Percentiles rank a stretch among this genome's conserved stretches.
phyloP scores from a whole-genome alignment of 2,888 invertebrate species.

The Ferdinandea cuprea region DNA sequence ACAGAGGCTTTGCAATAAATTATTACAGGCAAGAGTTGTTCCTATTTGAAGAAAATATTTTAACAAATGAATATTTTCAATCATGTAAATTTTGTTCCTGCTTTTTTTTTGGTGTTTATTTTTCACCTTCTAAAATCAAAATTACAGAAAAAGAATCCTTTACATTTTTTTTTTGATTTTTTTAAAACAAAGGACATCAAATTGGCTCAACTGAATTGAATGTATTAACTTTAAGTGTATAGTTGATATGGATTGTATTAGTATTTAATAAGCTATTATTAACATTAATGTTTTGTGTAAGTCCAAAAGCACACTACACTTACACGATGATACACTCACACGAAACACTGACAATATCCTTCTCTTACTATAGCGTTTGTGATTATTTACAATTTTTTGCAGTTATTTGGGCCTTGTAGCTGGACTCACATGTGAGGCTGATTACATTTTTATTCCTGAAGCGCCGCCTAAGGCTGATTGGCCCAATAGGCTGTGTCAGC shows the following conservation, averaged over 20 bases:
- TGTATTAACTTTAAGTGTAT: constrained; percentile 51
- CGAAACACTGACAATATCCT: constrained; percentile 4
- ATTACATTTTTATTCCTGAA: constrained; percentile 95
- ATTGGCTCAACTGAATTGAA: constrained; percentile 54
- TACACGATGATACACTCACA: constrained; percentile 18
- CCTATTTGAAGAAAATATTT: constrained; percentile 55
- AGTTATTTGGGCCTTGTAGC: constrained; percentile 94
- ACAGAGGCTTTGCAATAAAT: constrained; percentile 95
- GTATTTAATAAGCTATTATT: constrained; percentile 13
- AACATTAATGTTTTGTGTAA: constrained; percentile 43
- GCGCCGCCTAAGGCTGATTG: constrained; percentile 91
- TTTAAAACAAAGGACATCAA: constrained; percentile 30
- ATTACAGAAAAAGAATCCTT: constrained; percentile 32
- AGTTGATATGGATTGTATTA: constrained; percentile 31
- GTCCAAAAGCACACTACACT: constrained; percentile 17
- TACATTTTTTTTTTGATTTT: constrained; percentile 10
- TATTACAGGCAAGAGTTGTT: constrained; percentile 91
- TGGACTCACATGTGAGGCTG: constrained; percentile 92
- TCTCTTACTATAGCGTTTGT: constrained; percentile 42
- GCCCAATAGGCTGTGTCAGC: constrained; percentile 90
- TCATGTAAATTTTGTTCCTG: constrained; percentile 43
- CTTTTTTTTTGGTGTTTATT: constrained; percentile 56
- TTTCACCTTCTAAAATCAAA: constrained; percentile 36
- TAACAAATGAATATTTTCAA: constrained; percentile 29
- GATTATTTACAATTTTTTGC: constrained; percentile 79